Conservation (phyloP, 2,797 vertebrate species). For the Perdix hodgsoniae region DNA sequence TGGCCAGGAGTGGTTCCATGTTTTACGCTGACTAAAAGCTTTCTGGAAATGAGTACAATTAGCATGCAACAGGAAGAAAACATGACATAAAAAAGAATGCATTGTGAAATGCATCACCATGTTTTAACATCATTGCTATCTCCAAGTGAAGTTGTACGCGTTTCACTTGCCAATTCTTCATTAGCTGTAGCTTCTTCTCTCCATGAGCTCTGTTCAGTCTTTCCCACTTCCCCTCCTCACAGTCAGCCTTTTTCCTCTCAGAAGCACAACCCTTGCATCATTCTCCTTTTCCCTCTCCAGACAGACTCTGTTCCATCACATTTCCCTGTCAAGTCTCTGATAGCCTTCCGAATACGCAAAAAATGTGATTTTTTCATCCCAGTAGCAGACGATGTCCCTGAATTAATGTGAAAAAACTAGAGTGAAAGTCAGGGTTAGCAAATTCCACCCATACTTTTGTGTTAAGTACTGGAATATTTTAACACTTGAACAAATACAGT, state of each 20-base stretch:
- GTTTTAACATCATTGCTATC: neutral
- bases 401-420: slow-evolving; percentile 2
- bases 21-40: neutral
- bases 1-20: neutral
- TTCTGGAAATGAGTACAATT: neutral
- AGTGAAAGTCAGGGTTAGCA: slow-evolving; percentile 42
- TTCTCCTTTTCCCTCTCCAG: slow-evolving; percentile 13
- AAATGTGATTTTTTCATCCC: neutral
- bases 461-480: slow-evolving; percentile 21
- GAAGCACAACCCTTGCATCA: slow-evolving; percentile 21
- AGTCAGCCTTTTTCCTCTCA: slow-evolving; percentile 4
- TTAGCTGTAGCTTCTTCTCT: neutral
- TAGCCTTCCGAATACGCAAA: slow-evolving; percentile 36
- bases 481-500: slow-evolving; percentile 30
- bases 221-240: neutral
- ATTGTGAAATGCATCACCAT: neutral
- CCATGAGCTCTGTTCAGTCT: neutral
- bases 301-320: neutral
- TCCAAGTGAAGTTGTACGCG: neutral
- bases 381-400: no score
- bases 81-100: neutral
- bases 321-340: neutral
- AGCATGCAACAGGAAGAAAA: neutral
- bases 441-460: neutral
- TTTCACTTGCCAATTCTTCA: slow-evolving; percentile 21